Conservation (phyloP, 2,888 invertebrate species). For the Folsomia manolachei region DNA sequence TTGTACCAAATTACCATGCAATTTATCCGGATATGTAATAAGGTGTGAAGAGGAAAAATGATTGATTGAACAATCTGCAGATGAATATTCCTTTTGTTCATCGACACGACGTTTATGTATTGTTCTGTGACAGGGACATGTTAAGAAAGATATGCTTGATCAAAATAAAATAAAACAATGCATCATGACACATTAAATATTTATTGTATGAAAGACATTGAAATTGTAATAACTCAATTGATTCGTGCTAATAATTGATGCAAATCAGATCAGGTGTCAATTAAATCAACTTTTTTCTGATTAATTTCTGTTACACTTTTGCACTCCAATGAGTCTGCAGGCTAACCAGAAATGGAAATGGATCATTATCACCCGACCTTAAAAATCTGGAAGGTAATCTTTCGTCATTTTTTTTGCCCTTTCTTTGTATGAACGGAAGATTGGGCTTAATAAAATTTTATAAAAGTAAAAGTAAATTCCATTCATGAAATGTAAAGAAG, state of each 20-base stretch:
- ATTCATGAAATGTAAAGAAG: not conserved
- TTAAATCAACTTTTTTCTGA: not conserved
- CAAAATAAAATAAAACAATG: not conserved
- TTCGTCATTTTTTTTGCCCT: too few species aligned
- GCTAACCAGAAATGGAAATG: not conserved
- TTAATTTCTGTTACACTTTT: too few species aligned
- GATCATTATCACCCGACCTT: not conserved
- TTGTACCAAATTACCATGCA: too few species aligned
- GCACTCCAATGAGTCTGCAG: not conserved
- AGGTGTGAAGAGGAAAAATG: too few species aligned
- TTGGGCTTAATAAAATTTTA: not conserved
- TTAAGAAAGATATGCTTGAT: too few species aligned
- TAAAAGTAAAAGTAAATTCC: not conserved
- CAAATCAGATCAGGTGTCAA: not conserved
- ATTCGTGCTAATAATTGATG: not conserved
- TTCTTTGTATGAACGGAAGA: too few species aligned
- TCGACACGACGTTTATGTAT: too few species aligned
- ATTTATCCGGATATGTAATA: too few species aligned
- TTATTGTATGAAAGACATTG: not conserved
- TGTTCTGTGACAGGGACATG: not conserved
- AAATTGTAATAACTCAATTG: not conserved
- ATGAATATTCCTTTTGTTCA: too few species aligned
- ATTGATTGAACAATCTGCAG: too few species aligned
- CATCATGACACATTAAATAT: not conserved
- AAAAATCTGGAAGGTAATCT: not conserved